Percentiles rank a stretch among this genome's conserved stretches.
Conservation (phyloP, 2,113 vertebrate genomes). For the Trochalopteron elliotii region DNA sequence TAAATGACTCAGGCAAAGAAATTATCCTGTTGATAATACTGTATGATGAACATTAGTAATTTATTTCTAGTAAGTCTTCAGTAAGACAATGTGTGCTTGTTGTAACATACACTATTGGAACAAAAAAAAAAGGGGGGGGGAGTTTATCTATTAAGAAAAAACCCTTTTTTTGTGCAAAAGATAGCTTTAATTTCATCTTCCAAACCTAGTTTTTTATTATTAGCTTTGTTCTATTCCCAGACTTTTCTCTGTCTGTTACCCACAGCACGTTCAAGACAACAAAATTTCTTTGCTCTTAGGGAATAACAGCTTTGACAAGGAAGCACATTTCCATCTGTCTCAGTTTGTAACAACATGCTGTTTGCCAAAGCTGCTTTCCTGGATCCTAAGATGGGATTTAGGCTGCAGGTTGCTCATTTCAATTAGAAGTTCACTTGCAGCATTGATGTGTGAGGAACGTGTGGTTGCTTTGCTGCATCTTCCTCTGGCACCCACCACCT, state of each 20-base stretch:
- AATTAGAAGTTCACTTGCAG: not conserved
- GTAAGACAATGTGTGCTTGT: not conserved
- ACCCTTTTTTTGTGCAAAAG: not conserved
- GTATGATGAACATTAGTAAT: not conserved
- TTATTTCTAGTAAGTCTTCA: not conserved
- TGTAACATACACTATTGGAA: not conserved
- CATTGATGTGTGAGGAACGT: not conserved
- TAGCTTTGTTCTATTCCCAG: constrained; percentile 24
- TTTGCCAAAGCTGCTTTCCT: not conserved
- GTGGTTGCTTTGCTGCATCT: not conserved
- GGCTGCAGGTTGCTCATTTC: not conserved
- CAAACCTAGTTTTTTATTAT: not conserved
- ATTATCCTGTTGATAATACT: not conserved
- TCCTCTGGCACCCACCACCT: not conserved
- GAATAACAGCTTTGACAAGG: constrained; percentile 11
- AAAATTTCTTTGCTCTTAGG: not conserved
- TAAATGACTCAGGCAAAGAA: not conserved
- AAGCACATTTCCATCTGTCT: not conserved
- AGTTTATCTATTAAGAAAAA: not conserved
- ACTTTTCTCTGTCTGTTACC: not conserved
- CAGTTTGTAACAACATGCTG: not conserved
- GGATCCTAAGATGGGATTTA: not conserved
- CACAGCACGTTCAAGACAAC: not conserved
- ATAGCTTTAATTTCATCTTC: not conserved
- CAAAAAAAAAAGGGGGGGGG: not conserved